Percentiles rank a stretch among this genome's conserved stretches.
These are phyloP conservation scores for Neria commutata DNA, from an alignment of 2,888 invertebrate species.

Conservation along the genomic window DNA sequence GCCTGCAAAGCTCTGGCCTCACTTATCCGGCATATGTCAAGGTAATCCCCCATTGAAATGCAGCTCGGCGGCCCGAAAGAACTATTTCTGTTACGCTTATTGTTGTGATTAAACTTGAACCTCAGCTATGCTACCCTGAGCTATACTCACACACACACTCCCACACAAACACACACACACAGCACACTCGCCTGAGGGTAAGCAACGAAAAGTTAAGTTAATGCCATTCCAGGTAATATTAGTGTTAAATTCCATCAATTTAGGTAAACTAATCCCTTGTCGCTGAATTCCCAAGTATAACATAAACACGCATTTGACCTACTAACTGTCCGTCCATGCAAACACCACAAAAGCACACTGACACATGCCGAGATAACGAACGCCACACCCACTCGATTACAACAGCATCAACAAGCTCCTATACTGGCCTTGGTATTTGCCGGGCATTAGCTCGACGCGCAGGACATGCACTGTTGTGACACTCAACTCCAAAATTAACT, in stretches of 20 bases:
- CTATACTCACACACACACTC: background rate
- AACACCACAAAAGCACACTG: constrained; percentile 7
- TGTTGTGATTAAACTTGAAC: no score
- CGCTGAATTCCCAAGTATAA: constrained; percentile 32
- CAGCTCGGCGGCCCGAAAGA: no score
- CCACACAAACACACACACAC: background rate
- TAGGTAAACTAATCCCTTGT: constrained; percentile 50
- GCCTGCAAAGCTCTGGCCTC: no score
- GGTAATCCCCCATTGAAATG: no score
- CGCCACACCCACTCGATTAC: background rate
- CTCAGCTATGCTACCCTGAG: no score
- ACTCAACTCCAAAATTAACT: background rate
- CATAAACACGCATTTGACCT: constrained; percentile 48
- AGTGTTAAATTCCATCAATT: constrained; percentile 52
- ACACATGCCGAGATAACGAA: background rate
- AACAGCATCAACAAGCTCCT: background rate
- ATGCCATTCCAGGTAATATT: constrained; percentile 35
- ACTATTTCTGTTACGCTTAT: no score
- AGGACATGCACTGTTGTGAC: background rate
- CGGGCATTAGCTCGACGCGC: background rate
- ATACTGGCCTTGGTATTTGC: background rate
- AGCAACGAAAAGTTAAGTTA: constrained; percentile 7
- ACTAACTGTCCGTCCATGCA: no score
- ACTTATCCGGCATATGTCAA: no score
- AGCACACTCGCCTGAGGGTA: background rate